A percentile compares a stretch with the other conserved stretches of the same genome.
phyloP scores from a whole-genome alignment of 30 jellyfish, hydroid and myxozoan genomes.

The Hydra vulgaris region DNA sequence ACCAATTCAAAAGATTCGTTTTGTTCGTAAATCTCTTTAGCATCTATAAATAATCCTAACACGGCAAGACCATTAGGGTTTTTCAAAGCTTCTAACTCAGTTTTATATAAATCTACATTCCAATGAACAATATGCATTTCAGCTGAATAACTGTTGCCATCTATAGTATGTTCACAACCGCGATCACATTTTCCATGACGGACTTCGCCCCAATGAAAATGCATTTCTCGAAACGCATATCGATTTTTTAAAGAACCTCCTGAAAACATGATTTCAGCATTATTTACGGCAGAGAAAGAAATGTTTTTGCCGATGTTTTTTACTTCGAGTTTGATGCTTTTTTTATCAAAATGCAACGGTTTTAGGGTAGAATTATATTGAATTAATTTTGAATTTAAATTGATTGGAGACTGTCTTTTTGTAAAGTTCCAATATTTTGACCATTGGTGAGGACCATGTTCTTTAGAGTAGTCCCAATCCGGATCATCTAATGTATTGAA shows the following conservation, averaged over 20 bases:
- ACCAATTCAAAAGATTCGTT: slow-evolving; percentile 40
- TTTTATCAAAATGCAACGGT: slow-evolving; percentile 1
- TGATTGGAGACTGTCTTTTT: slow-evolving; percentile 24
- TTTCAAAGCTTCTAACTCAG: slow-evolving; percentile 48
- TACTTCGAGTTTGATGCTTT: neutral
- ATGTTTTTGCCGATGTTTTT: slow-evolving; percentile 45
- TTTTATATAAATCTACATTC: slow-evolving; percentile 31
- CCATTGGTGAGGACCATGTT: slow-evolving; percentile 23
- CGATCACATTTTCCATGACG: slow-evolving; percentile 20
- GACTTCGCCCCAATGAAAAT: slow-evolving; percentile 76
- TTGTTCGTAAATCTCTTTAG: slow-evolving; percentile 27
- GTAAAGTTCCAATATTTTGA: slow-evolving; percentile 8
- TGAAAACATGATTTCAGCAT: slow-evolving; percentile 15
- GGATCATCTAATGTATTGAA: no score
- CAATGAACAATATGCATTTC: slow-evolving; percentile 87
- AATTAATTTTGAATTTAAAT: slow-evolving; percentile 1
- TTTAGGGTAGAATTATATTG: neutral
- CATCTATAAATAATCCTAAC: slow-evolving; percentile 65
- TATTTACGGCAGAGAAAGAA: slow-evolving; percentile 22
- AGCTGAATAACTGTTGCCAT: slow-evolving; percentile 59
- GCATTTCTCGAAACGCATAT: slow-evolving; percentile 55
- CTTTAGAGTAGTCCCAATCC: slow-evolving; percentile 21
- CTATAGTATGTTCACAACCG: slow-evolving; percentile 83
- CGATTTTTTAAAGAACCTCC: slow-evolving; percentile 69
- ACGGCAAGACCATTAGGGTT: slow-evolving; percentile 80